Evolutionary conservation across 2,888 invertebrate species (phyloP).

Genomic region (Pristionchus fissidentatus): DNA sequence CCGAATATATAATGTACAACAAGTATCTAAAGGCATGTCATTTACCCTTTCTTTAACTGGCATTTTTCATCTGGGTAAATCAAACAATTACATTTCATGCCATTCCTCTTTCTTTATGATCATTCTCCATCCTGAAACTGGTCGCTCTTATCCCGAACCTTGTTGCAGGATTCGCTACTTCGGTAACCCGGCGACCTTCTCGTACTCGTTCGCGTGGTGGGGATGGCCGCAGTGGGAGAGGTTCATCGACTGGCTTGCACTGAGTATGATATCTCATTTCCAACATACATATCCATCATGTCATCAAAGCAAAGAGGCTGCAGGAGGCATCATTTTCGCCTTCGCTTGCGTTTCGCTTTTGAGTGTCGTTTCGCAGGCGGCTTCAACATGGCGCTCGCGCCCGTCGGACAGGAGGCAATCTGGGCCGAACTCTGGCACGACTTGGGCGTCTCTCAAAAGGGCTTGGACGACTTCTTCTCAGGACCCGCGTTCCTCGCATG

Average conservation of each 20-base stretch:
- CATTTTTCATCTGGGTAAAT: too few relatives aligned
- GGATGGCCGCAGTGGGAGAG: constrained; percentile 84
- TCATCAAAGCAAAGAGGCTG: too few relatives aligned
- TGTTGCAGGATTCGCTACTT: constrained; percentile 87
- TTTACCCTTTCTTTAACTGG: background rate
- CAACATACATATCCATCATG: background rate
- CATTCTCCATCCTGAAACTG: too few relatives aligned
- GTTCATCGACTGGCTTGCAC: constrained; percentile 95
- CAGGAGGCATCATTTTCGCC: too few relatives aligned
- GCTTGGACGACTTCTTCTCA: constrained; percentile 87
- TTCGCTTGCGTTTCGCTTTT: too few relatives aligned
- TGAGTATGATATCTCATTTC: constrained; percentile 79
- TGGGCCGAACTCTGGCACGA: constrained; percentile 84
- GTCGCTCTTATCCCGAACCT: too few relatives aligned
- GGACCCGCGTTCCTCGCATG: constrained; percentile 95
- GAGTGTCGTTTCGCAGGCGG: constrained; percentile 80
- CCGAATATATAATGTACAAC: too few relatives aligned
- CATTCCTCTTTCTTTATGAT: too few relatives aligned
- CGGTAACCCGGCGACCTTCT: constrained; percentile 92
- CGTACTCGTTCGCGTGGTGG: constrained; percentile 93
- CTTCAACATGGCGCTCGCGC: constrained; percentile 90
- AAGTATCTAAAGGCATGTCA: too few relatives aligned
- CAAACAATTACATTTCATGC: too few relatives aligned
- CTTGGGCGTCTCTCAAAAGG: constrained; percentile 84
- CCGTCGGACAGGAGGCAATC: constrained; percentile 89